Base-by-base conservation (phyloP, 2,797 vertebrate genomes). In the Hippopotamyrus pictus region DNA sequence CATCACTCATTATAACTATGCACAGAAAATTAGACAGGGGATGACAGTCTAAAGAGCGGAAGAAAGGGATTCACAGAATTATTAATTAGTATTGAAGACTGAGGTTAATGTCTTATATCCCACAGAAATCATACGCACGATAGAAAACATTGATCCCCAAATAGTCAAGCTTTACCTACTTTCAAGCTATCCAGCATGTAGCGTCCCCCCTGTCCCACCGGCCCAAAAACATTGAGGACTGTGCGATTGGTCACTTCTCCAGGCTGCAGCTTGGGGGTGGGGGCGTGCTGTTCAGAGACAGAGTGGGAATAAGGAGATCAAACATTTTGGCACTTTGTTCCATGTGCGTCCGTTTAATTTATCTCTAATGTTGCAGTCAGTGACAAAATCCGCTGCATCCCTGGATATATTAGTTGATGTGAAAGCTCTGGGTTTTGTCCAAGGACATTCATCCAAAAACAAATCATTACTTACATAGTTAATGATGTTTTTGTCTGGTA, bases 181-280 rank as follows among this genome's bases (percentile, higher is more conserved):
- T 97, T 97, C 86, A 94, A 94, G 91, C 92, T 96, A 92, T 99
- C 98, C 93, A 98, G 91, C 5, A 98, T 91, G 93, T 94, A 97
- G 87, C 93, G 94, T 46, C 92, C 69, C 88, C 91, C 95, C 65
- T 93, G 95, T 89, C 91, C 95, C 6, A 76, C 54, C 7, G 95
- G 96, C 79, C 94, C 93, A 86, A 97, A 93, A 65, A 97, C 94
- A 7, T 98, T 99, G 91, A 99, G 97, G 87, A 99, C 94, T 0
- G 96, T 96, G 89, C 93, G 95, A 88, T 94, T 90, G 53, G 97
- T 96, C 92, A 95, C 91, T 89, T 96, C 92, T 87, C 98, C 98
- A 0, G 97, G 98, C 89, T 95, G 96, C 91, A 91, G 95, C 6
- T 95, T 73, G 88, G 92, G 92, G 0, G 87, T 12, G 3, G 95